Evolutionary conservation across 2,113 vertebrate species (phyloP), one percentile per base, ranked within the genome.

Genomic region (Leucosticte australis): DNA sequence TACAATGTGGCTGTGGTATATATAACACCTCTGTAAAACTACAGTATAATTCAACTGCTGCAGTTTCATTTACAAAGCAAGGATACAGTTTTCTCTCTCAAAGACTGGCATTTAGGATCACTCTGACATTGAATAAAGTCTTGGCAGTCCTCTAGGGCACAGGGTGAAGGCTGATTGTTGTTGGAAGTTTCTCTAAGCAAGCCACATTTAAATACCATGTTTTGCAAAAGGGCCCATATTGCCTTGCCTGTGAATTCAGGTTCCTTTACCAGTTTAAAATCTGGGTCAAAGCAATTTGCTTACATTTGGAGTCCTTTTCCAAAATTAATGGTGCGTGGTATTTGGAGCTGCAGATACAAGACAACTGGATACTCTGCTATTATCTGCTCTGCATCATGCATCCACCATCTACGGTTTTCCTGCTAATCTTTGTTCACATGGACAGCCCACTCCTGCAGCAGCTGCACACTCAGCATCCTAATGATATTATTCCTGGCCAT

Each of bases 261-360:
- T 89, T 83, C 86, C 74, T 94, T 75, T 77, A 68, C 86, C 65
- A 79, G 90, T 87, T 94, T 82, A 83, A 95, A 95, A 95, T 93
- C 89, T 96, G 76, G 90, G 92, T 93, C 88, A 96, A 50, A 83
- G 93, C 88, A 90, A 96, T 97, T 96, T 96, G 95, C 73, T 94
- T 96, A 94, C 92, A 93, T 92, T 96, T 95, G 69, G 90, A 93
- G 80, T 68, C 65, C 94, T 96, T 92, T 96, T 89, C 88, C 74
- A 89, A 64, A 95, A 92, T 71, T 71, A 95, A 93, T 94, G 79
- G 71, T 57, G 88, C 31, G 14, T 93, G 87, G 81, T 52, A 71
- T 89, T 89, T 81, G 78, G 49, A 93, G 88, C 35, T 92, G 86
- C 41, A 90, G 94, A 88, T 95, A 92, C 6, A 89, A 92, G 88